Conservation (phyloP, 2,888 invertebrate genomes). For the Dromius quadrimaculatus region DNA sequence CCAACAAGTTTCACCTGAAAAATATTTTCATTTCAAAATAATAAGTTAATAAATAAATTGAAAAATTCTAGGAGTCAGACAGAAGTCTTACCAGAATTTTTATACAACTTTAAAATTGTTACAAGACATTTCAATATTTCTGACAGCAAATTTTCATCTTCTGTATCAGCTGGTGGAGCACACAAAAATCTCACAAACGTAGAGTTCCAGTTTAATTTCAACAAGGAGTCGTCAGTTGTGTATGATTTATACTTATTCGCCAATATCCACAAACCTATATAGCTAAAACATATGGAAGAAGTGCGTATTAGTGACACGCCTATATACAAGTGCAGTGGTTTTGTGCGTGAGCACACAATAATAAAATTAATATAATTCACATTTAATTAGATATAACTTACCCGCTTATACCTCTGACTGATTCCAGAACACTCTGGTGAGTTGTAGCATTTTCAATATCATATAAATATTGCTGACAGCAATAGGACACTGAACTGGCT, state of each 20-base stretch:
- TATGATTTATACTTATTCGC: constrained; percentile 11
- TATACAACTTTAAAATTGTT: constrained; percentile 60
- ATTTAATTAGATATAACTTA: constrained; percentile 60
- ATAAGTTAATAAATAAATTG: constrained; percentile 12
- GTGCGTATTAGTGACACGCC: too few relatives aligned
- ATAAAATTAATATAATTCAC: constrained; percentile 18
- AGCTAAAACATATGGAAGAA: constrained; percentile 18
- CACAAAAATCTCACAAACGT: constrained; percentile 73
- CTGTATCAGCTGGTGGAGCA: constrained; percentile 74
- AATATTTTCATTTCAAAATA: constrained; percentile 6
- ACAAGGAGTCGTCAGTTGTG: constrained; percentile 56
- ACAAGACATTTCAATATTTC: constrained; percentile 64
- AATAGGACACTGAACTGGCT: constrained; percentile 69
- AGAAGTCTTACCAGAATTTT: constrained; percentile 57
- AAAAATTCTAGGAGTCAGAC: constrained; percentile 1
- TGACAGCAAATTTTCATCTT: constrained; percentile 73
- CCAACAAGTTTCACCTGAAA: constrained; percentile 61
- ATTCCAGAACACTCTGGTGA: constrained; percentile 71
- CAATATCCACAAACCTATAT: constrained; percentile 27
- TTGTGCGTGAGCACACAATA: constrained; percentile 58
- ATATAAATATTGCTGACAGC: constrained; percentile 69
- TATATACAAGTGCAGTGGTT: too few relatives aligned
- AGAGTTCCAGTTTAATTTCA: constrained; percentile 73
- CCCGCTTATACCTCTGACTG: constrained; percentile 71
- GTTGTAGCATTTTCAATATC: constrained; percentile 75